Percentiles rank a stretch among this genome's conserved stretches.
Evolutionary conservation across 2,888 invertebrate species (phyloP).

Genomic region (Diarsia dahlii): DNA sequence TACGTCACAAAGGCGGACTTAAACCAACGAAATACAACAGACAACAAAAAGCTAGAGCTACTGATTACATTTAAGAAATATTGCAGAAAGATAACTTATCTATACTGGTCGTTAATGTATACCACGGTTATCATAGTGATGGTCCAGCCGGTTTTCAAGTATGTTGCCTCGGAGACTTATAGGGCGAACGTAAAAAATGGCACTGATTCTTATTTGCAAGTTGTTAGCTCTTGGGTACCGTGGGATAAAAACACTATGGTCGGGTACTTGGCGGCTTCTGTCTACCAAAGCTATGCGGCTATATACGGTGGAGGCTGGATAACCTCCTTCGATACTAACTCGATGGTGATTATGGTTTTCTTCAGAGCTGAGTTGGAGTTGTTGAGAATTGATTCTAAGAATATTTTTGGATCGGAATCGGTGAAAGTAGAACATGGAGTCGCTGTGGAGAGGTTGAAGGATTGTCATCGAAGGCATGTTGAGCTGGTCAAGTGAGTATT

Average conservation of each 20-base stretch:
- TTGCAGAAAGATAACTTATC: slow-evolving; percentile 81
- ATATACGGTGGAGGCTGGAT: slow-evolving; percentile 86
- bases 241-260: slow-evolving; percentile 78
- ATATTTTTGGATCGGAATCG: slow-evolving; percentile 76
- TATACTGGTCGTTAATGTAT: slow-evolving; percentile 83
- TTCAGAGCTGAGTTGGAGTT: slow-evolving; percentile 82
- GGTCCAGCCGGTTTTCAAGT: slow-evolving; percentile 79
- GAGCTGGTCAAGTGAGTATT: slow-evolving; percentile 81
- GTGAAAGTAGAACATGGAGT: slow-evolving; percentile 58
- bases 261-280: slow-evolving; percentile 79
- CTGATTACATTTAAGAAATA: slow-evolving; percentile 78
- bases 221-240: slow-evolving; percentile 86
- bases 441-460: slow-evolving; percentile 71
- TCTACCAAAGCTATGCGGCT: slow-evolving; percentile 81
- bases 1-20: slow-evolving; percentile 81
- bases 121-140: slow-evolving; percentile 81
- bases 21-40: slow-evolving; percentile 70
- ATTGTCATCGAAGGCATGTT: slow-evolving; percentile 80
- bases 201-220: slow-evolving; percentile 77
- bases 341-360: slow-evolving; percentile 86
- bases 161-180: slow-evolving; percentile 73
- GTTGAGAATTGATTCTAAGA: slow-evolving; percentile 76
- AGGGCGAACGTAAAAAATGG: slow-evolving; percentile 78
- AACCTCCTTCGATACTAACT: slow-evolving; percentile 83
- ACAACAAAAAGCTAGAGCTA: slow-evolving; percentile 68